These are phyloP conservation scores for Gorsachius magnificus DNA, from an alignment of 2,797 vertebrate genomes.

Conservation along the genomic window DNA sequence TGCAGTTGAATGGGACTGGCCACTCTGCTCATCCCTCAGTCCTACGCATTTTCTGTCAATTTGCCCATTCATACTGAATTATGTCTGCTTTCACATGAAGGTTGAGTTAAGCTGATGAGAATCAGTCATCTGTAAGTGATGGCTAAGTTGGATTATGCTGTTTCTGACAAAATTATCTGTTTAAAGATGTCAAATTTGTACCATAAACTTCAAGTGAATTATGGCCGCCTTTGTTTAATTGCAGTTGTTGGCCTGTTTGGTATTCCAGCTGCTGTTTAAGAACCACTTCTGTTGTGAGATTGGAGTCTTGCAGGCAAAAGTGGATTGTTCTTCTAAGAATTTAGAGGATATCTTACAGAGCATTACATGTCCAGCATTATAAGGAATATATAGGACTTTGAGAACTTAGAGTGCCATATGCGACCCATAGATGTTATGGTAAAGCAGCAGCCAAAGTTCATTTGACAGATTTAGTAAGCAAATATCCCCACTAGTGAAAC, in stretches of 20 bases:
- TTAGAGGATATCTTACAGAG: background rate
- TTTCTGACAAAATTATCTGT: background rate
- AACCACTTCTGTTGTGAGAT: background rate
- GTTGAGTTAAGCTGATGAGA: background rate
- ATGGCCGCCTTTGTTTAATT: background rate
- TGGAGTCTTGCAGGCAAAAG: background rate
- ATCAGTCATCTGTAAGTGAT: background rate
- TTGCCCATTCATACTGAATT: background rate
- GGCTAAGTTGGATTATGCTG: background rate
- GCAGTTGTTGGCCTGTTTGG: background rate
- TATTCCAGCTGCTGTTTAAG: background rate
- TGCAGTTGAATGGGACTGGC: background rate
- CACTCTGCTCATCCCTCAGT: background rate
- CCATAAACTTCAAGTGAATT: background rate
- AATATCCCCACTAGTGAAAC: background rate
- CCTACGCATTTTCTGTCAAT: background rate
- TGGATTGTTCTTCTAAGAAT: background rate
- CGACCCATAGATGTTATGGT: background rate
- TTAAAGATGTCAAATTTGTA: background rate
- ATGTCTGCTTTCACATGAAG: background rate
- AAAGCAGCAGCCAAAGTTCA: background rate
- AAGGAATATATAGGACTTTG: background rate
- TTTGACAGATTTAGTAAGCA: constrained; percentile 28
- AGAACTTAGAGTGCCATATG: background rate
- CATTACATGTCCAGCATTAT: background rate